Evolutionary conservation across 2,113 vertebrate species (phyloP), one percentile per base, ranked within the genome.

Genomic region (Spheniscus mendiculus): DNA sequence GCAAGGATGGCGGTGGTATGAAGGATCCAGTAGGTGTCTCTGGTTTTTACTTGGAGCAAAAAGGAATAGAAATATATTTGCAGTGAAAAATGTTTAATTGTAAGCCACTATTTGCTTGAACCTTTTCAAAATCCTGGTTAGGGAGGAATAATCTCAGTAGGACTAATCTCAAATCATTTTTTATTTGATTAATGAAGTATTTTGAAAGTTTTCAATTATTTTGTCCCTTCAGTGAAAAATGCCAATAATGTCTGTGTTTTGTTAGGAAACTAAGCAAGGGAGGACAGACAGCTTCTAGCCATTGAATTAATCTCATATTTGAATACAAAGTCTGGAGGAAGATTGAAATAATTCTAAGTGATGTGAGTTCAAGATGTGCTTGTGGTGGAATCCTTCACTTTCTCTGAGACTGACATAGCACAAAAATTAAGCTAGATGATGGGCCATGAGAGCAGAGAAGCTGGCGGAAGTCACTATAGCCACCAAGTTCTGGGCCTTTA

Each of bases 1-100:
- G 99, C 34, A 99, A 99, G 98, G 99, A 98, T 52, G 99, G 99
- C 58, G 96, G 98, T 30, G 99, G 99, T 66, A 99, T 99, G 97
- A 99, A 98, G 82, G 98, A 98, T 89, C 99, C 99, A 83, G 99
- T 99, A 98, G 96, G 98, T 97, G 8, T 66, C 34, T 58, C 26
- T 30, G 5, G 5, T 65, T 93, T 82, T 83, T 21, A 56, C 11
- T 42, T 71, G 30, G 23, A 82, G 27, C 36, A 89, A 73, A 86
- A 81, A 38, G 7, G 19, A 65, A 63, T 2, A 76, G 4, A 56
- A 85, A 34, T 58, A 10, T 52, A 38, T 76, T 73, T 73, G 26
- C 45, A 59, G 8, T 58, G 27, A 44, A 55, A 58, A 79, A 17
- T 32, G 5, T 34, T 5, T 45, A 67, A 42, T 8, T 59, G 5